Evolutionary conservation across 2,113 vertebrate genomes (phyloP), one percentile per base, ranked within the genome.

Genomic region (Chaenocephalus aceratus): DNA sequence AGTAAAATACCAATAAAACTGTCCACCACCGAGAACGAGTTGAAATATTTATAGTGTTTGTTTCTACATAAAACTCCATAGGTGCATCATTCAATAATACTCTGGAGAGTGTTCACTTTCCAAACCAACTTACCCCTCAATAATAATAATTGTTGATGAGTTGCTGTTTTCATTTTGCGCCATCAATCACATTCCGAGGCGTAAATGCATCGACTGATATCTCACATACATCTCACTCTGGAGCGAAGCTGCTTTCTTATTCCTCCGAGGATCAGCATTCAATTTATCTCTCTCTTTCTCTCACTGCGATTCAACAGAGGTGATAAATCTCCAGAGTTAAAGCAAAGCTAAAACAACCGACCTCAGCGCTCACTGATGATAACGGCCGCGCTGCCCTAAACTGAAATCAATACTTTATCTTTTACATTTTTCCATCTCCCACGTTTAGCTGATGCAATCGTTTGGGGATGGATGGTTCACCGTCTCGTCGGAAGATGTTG

Each of bases 361-460:
- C 87, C 86, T 87, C 84, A 77, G 87, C 80, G 61, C 78, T 79
- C 83, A 56, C 79, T 60, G 78, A 68, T 84, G 80, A 90, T 86
- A 83, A 85, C 77, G 65, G 81, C 83, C 41, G 65, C 0, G 45
- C 74, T 65, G 23, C 21, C 18, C 60, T 87, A 87, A 92, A 91
- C 86, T 85, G 81, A 90, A 91, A 91, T 91, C 91, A 88, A 90
- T 89, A 82, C 81, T 68, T 90, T 79, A 86, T 90, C 83, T 82
- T 85, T 89, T 84, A 77, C 56, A 79, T 81, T 87, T 90, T 76
- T n/a, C 79, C 71, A 81, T 73, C 75, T 53, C 62, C 41, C 77
- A 75, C 56, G 14, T 86, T 80, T 68, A 72, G 77, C 77, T 79
- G 79, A 85, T 44, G 67, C 76, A 34, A 12, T 61, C 4, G 5